Percentiles rank a stretch among this genome's conserved stretches.
phyloP scores from a whole-genome alignment of 2,888 invertebrate genomes.

The Drosophila borborema region DNA sequence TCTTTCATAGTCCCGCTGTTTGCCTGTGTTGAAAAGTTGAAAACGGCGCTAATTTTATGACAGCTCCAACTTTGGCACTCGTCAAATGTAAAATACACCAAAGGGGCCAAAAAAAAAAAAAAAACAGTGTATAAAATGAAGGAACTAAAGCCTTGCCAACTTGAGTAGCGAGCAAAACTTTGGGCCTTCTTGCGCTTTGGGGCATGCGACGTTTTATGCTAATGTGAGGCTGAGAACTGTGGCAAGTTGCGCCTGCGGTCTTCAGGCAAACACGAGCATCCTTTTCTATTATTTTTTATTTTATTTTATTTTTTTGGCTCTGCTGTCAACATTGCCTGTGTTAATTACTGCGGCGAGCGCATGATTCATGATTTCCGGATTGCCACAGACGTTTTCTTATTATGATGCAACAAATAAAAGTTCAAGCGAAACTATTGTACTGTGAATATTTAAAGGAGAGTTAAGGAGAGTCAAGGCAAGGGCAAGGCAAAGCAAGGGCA shows the following conservation, averaged over 20 bases:
- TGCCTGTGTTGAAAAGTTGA: constrained; percentile 40
- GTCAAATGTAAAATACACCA: constrained; percentile 59
- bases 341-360: constrained; percentile 77
- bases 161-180: constrained; percentile 22
- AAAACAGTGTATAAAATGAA: neutral
- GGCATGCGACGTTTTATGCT: constrained; percentile 57
- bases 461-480: constrained; percentile 23
- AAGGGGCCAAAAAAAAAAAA: constrained; percentile 35
- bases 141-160: neutral
- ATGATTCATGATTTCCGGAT: constrained; percentile 78
- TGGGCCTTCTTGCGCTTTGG: constrained; percentile 12
- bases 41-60: constrained; percentile 73
- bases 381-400: constrained; percentile 66
- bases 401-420: constrained; percentile 59
- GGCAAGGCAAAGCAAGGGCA: constrained; percentile 22
- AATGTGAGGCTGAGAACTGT: constrained; percentile 51
- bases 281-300: constrained; percentile 16
- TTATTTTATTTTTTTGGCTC: constrained; percentile 22
- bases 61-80: constrained; percentile 66
- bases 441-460: no score
- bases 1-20: constrained; percentile 29
- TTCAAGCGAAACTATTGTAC: constrained; percentile 1
- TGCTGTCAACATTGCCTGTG: constrained; percentile 42
- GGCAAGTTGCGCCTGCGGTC: constrained; percentile 40
- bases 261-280: constrained; percentile 47